phyloP scores from a whole-genome alignment of 1,140 invertebrate genomes.

The Aphaenogaster rudis region DNA sequence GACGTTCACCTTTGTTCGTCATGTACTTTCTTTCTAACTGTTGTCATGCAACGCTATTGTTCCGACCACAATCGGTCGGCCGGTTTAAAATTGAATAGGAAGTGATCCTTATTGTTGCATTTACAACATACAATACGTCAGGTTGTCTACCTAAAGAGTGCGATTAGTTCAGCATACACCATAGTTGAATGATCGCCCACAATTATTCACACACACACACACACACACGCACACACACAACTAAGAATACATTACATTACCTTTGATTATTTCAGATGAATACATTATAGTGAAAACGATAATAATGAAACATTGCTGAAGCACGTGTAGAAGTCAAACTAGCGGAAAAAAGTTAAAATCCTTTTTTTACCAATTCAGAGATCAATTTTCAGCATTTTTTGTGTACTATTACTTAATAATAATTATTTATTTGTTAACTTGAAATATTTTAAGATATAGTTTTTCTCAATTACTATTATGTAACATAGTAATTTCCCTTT shows the following conservation, averaged over 20 bases:
- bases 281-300: constrained; percentile 3
- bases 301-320: not conserved
- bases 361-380: not conserved
- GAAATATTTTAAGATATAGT: not conserved
- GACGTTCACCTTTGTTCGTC: constrained; percentile 45
- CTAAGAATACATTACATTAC: not conserved
- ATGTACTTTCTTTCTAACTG: constrained; percentile 37
- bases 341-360: not conserved
- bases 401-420: not conserved
- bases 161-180: not conserved
- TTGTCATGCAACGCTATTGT: constrained; percentile 49
- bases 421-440: not conserved
- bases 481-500: not conserved
- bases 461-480: not conserved
- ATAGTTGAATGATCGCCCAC: constrained; percentile 31
- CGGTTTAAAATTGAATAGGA: constrained; percentile 39
- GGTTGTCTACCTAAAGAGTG: constrained; percentile 6
- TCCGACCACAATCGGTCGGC: constrained; percentile 7
- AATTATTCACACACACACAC: not conserved
- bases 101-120: constrained; percentile 43
- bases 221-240: no score
- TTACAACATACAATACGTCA: constrained; percentile 27
- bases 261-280: not conserved
- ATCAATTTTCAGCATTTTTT: not conserved
- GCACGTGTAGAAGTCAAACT: not conserved